Evolutionary conservation across 2,113 vertebrate species (phyloP), one percentile per base, ranked within the genome.

Genomic region (Trinectes maculatus): DNA sequence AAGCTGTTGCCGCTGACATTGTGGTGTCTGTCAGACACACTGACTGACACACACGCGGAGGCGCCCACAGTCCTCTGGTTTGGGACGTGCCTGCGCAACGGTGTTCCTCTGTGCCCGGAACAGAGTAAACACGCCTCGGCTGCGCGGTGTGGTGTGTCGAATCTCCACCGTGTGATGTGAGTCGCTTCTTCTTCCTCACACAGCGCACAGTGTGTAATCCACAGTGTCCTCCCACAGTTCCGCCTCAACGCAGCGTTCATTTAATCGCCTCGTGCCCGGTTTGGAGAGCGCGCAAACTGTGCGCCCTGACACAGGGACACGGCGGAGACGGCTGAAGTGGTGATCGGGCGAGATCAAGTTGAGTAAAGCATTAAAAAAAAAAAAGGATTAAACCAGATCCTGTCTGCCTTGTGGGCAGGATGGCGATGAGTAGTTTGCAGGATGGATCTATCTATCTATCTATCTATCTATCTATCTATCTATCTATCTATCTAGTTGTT

Each of bases 1-100:
- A 81, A 43, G 85, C 85, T 22, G 92, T 92, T 52, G 86, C 87
- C 36, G 84, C 63, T 5, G 89, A 86, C 93, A 95, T 95, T 37
- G 26, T 87, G 71, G 44, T 44, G 53, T 33, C 51, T 48, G 57
- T 69, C 57, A 56, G 37, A 24, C 39, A 13, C 16, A 34, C 57
- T 52, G 57, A 61, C 65, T 51, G 36, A 22, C 34, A n/a, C 4
- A 24, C 18, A 7, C 37, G 3, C 16, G 4, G 10, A 26, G n/a
- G n/a, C n/a, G n/a, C n/a, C n/a, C 24, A 16, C 24, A 8, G n/a
- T 10, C 40, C 21, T 47, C 21, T 46, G 52, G 21, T 39, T n/a
- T n/a, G n/a, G 53, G 24, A 34, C 63, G 76, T 65, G 80, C 69
- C 63, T 31, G 52, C 73, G 60, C 66, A 26, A 25, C 43, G 57